Base-by-base conservation (phyloP, 2,888 invertebrate species). In the Ichneumon xanthorius region DNA sequence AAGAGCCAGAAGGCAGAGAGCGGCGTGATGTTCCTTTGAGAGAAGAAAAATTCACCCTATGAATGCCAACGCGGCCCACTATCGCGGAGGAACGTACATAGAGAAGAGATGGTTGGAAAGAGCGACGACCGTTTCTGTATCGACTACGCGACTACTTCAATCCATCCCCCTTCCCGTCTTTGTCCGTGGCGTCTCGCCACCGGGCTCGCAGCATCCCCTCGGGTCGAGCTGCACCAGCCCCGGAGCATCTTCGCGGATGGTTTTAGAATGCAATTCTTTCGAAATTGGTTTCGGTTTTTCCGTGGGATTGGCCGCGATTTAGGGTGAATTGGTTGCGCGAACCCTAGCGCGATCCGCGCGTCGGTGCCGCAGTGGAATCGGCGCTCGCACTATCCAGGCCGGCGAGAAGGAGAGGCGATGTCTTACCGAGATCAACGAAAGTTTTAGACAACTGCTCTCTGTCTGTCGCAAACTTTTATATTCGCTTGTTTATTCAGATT, bases 211-310 rank as follows among this genome's bases (percentile, higher is more conserved):
- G 50, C 67, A 37, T 53, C 11, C 26, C 19, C 58, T n/a, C 6
- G 26, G 14, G 26, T 37, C 61, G 26, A 37, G 9, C 50, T 48
- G 9, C 26, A 26, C 48, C 33, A 70, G 53, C 88, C 87, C 87
- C 85, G 79, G 58, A 89, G 88, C 87, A 84, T 87, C 88, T 89
- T 84, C 88, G 87, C 85, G 89, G 88, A 90, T 89, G 89, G 89
- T 89, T 90, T 91, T 89, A 89, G 90, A 91, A 91, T 92, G 92
- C 92, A 90, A 92, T 93, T 92, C 92, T 92, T 92, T 88, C 88
- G 88, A 91, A 91, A 93, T 92, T 92, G 92, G 89, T 90, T 91
- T 91, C 89, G 89, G 90, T 89, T 89, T 91, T 87, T 90, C 89
- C 91, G 80, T 87, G 90, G 89, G 88, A 92, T 92, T 90, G 92